A percentile compares a stretch with the other conserved stretches of the same genome.
These are phyloP conservation scores for Petrolisthes cinctipes DNA, from an alignment of 2,888 invertebrate genomes.

Conservation along the genomic window DNA sequence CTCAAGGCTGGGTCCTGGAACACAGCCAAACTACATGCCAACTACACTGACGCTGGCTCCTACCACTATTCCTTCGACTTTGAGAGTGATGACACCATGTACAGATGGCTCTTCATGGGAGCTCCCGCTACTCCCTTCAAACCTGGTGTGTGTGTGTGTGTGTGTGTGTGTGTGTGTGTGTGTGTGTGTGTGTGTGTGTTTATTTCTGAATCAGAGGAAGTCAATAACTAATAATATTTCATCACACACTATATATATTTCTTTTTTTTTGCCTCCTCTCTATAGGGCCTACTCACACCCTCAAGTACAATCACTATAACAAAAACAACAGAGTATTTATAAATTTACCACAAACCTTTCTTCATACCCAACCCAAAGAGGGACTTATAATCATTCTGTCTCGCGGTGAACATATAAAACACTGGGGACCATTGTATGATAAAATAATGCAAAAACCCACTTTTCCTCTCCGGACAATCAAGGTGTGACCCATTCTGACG, in stretches of 20 bases:
- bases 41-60: slow-evolving; percentile 16
- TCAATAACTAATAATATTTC: neutral
- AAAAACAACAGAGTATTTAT: too few species aligned
- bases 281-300: too few species aligned
- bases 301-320: too few species aligned
- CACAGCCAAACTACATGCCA: slow-evolving; percentile 48
- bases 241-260: too few species aligned
- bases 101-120: slow-evolving; percentile 45
- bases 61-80: slow-evolving; percentile 63
- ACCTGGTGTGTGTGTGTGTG: slow-evolving; percentile 25
- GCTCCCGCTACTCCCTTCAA: slow-evolving; percentile 25
- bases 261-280: too few species aligned
- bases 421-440: too few species aligned
- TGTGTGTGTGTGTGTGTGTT: neutral
- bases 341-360: too few species aligned
- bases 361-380: too few species aligned
- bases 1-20: slow-evolving; percentile 57
- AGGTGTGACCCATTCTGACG: slow-evolving; percentile 61
- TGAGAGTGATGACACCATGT: slow-evolving; percentile 51
- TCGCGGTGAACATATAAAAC: too few species aligned
- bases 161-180: too few species aligned
- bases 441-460: too few species aligned
- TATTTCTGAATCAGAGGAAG: neutral
- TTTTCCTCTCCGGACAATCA: neutral
- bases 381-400: too few species aligned